phyloP scores from a whole-genome alignment of 2,888 invertebrate genomes.

The Selenia dentaria region DNA sequence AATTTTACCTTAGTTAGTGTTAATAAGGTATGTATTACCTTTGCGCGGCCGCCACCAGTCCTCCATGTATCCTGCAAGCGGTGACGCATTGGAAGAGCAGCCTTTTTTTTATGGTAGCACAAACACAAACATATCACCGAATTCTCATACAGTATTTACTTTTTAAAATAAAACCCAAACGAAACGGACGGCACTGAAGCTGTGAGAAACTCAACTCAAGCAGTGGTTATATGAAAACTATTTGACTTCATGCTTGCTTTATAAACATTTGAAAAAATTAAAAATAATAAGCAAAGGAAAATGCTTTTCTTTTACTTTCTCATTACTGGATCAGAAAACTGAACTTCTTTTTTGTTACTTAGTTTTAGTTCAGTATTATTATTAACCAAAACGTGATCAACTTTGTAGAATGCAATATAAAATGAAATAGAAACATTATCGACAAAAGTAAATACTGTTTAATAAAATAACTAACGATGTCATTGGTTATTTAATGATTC shows the following conservation, averaged over 20 bases:
- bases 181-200: constrained; percentile 52
- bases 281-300: too few species aligned
- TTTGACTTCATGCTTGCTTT: neutral
- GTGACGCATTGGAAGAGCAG: constrained; percentile 92
- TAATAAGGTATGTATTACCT: constrained; percentile 89
- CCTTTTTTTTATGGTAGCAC: constrained; percentile 85
- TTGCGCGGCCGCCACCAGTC: constrained; percentile 99
- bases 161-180: constrained; percentile 39
- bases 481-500: constrained; percentile 55
- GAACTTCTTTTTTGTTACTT: too few species aligned
- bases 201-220: constrained; percentile 3
- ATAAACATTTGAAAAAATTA: too few species aligned
- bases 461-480: constrained; percentile 67
- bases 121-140: constrained; percentile 83
- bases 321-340: too few species aligned
- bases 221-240: neutral
- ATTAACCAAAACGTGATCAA: too few species aligned
- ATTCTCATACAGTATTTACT: constrained; percentile 83
- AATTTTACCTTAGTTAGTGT: constrained; percentile 46
- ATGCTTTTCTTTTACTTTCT: too few species aligned
- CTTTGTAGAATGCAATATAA: too few species aligned
- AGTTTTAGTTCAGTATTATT: too few species aligned
- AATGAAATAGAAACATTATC: too few species aligned
- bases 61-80: constrained; percentile 98
- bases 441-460: constrained; percentile 79